A percentile compares a stretch with the other conserved stretches of the same genome.
These are phyloP conservation scores for Tragelaphus buxtoni DNA, from an alignment of 2,113 vertebrate genomes.

Conservation along the genomic window DNA sequence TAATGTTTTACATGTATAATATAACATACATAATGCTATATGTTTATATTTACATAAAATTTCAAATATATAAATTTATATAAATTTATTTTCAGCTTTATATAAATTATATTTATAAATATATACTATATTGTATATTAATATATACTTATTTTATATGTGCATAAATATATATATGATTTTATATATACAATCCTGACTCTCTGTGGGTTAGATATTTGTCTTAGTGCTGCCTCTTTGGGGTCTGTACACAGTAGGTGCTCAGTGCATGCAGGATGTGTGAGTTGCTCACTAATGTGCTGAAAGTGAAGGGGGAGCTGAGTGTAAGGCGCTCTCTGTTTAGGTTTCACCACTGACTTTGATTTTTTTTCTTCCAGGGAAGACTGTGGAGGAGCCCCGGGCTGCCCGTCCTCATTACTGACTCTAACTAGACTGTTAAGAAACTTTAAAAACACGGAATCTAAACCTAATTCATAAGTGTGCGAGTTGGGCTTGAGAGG, in stretches of 20 bases:
- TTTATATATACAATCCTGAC: background rate
- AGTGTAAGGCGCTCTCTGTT: background rate
- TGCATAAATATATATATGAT: too few relatives aligned
- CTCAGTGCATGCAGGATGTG: rapidly evolving
- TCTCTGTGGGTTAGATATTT: background rate
- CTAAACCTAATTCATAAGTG: conserved; percentile 37
- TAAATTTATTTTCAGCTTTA: background rate
- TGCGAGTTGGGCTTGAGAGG: background rate
- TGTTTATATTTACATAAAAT: background rate
- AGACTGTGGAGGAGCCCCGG: background rate
- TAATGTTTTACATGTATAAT: background rate
- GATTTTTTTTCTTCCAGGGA: background rate
- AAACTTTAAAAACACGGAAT: background rate
- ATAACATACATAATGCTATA: background rate
- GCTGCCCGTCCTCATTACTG: background rate
- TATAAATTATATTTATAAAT: background rate
- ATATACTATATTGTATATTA: background rate
- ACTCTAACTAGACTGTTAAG: background rate
- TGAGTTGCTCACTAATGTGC: background rate
- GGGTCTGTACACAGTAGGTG: background rate
- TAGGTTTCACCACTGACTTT: background rate
- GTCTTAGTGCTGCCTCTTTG: rapidly evolving
- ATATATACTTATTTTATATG: background rate
- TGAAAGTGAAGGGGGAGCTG: background rate
- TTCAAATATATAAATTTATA: background rate